Base-by-base conservation (phyloP, 2,888 invertebrate genomes). In the Cacoxenus indagator region DNA sequence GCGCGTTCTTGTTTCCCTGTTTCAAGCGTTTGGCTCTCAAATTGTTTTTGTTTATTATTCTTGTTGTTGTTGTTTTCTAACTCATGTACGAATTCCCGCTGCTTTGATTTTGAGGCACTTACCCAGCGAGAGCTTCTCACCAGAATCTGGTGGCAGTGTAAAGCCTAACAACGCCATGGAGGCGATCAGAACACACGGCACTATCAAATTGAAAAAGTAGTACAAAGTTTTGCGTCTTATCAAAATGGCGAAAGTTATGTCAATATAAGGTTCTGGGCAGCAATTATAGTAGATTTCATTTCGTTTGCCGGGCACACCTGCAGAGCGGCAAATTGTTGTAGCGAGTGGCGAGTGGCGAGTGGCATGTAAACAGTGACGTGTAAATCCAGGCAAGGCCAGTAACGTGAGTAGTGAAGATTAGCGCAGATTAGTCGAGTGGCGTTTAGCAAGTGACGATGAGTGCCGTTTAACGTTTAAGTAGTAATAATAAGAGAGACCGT, bases 151-250 rank as follows among this genome's bases (percentile, higher is more conserved):
- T 84, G 99, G 99, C 89, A 99, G 91, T 82, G 98, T 97, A 91
- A 99, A 99, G 84, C 98, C 97, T 85, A 99, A 92, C 82, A 99
- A 93, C 81, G 99, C 98, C 96, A 99, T 98, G 83, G 98, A 97
- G 83, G 99, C 97, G 88, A 99, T 98, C 88, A 99, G 92, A 87
- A 99, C 97, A 89, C 98, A 98, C 81, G 99, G 99, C 87, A 99
- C 97, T 90, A 99, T 98, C 88, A 99, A 93, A 91, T 99, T 99
- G 92, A 99, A 97, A 91, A 98, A 98, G 91, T 99, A 99, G 91
- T 98, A 99, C 84, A 99, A 93, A 76, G 98, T 98, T 89, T 98
- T 94, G 86, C 99, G 93, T 85, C 98, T 92, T 89, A 99, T 97
- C 89, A 96, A 95, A 87, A 99, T 96, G 85, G 95, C 95, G 90